Base-by-base conservation (phyloP, 2,797 vertebrate genomes). In the Coccyzus lansbergi region DNA sequence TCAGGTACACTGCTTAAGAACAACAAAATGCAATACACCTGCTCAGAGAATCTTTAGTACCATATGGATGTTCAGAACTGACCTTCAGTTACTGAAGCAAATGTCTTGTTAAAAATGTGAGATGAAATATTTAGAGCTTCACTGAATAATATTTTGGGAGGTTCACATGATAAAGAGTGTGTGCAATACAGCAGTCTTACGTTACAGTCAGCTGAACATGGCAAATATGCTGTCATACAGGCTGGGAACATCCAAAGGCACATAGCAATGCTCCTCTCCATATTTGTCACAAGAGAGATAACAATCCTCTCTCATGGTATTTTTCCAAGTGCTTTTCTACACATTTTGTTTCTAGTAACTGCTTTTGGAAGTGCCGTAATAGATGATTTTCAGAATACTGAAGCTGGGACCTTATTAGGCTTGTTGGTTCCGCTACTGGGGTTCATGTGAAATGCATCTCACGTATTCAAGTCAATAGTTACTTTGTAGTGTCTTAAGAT, bases 211-310 rank as follows among this genome's bases (percentile, higher is more conserved):
- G 29, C 33, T n/a, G 13, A 28, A 19, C 1, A 0, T 16, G 36
- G 24, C 2, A 0, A 52, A 31, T 7, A 25, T 3, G 4, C 15
- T 20, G 22, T 40, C 15, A 2, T 8, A 49, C 1, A 2, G 52
- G 68, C 59, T 42, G 22, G 72, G 58, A 26, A 64, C 25, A 71
- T 1, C 2, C 0, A 0, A 10, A 33, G 36, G 42, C 0, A 0
- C 6, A 3, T 12, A 4, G 12, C 49, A 34, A n/a, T 44, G 64
- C 31, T 18, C 4, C 19, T 46, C 18, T 8, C 26, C 0, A 0
- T 25, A 11, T 52, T 68, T 55, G 29, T 56, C 40, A 33, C 24
- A 29, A 40, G 22, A 80, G 4, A 51, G 17, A 25, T 13, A 49
- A 28, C 0, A 3, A 25, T 25, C 19, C 28, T 58, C 36, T 86